These are phyloP conservation scores for Xyrauchen texanus DNA, from an alignment of 2,113 vertebrate genomes.

Conservation along the genomic window DNA sequence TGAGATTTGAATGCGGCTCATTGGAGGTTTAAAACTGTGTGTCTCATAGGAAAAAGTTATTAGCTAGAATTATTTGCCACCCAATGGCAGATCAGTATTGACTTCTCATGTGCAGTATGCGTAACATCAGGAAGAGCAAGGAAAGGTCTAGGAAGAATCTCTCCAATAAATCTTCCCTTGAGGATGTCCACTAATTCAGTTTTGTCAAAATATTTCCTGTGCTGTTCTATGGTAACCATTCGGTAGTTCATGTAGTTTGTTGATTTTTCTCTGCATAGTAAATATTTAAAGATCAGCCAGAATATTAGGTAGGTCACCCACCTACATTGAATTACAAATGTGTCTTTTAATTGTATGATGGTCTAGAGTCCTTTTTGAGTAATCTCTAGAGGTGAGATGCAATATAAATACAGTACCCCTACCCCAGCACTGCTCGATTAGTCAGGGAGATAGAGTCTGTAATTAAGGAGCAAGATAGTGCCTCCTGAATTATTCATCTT, in stretches of 20 bases:
- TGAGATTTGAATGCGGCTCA: too few species aligned
- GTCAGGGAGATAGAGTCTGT: conserved; percentile 68
- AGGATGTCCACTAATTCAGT: too few species aligned
- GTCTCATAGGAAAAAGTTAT: too few species aligned
- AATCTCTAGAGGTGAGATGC: conserved; percentile 28
- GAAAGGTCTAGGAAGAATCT: too few species aligned
- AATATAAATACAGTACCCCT: conserved; percentile 32
- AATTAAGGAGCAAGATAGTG: conserved; percentile 71
- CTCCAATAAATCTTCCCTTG: too few species aligned
- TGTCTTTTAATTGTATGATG: conserved; percentile 41
- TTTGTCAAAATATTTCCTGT: not conserved
- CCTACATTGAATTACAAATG: conserved; percentile 56
- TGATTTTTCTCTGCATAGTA: not conserved
- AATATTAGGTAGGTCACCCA: conserved; percentile 67
- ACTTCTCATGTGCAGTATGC: too few species aligned
- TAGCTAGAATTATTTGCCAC: too few species aligned
- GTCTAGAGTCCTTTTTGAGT: conserved; percentile 25
- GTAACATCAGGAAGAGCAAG: too few species aligned
- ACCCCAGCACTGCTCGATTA: conserved; percentile 51
- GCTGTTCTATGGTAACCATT: not conserved
- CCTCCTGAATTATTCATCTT: conserved; percentile 69
- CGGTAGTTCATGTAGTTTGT: conserved; percentile 1
- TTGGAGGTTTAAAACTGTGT: too few species aligned
- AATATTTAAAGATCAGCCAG: not conserved
- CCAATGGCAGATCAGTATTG: too few species aligned